Evolutionary conservation across 30 jellyfish, hydroid and myxozoan genomes (phyloP).

Genomic region (Hydractinia echinata): DNA sequence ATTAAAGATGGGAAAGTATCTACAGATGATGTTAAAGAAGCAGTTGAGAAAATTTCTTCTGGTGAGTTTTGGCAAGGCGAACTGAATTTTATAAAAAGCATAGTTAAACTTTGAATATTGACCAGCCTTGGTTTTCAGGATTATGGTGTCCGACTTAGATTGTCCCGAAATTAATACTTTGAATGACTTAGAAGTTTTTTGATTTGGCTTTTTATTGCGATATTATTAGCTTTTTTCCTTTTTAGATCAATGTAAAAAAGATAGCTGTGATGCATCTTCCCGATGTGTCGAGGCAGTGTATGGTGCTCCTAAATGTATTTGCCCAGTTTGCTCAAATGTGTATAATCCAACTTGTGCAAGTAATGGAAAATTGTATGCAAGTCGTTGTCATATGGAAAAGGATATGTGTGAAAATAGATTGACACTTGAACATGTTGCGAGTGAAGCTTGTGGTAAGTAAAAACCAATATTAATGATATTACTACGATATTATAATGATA

Average conservation of each 20-base stretch:
- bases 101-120: no score
- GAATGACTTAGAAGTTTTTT: no score
- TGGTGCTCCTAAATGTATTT: background rate
- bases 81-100: no score
- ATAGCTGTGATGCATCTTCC: conserved; percentile 12
- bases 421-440: conserved; percentile 8
- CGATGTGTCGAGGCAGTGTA: conserved; percentile 12
- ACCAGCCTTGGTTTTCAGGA: no score
- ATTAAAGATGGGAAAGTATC: no score
- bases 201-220: no score
- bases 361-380: conserved; percentile 48
- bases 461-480: background rate
- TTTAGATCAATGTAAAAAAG: conserved; percentile 15
- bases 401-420: conserved; percentile 29
- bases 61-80: no score
- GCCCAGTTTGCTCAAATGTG: background rate
- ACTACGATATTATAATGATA: background rate
- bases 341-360: conserved; percentile 58
- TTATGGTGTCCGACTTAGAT: no score
- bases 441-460: conserved; percentile 59
- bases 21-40: background rate
- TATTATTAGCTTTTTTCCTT: background rate
- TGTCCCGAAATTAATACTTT: no score
- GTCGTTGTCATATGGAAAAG: conserved; percentile 40
- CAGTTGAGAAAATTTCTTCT: no score